Conservation (phyloP, 2,797 vertebrate species). For the Odontamblyopus rebecca region DNA sequence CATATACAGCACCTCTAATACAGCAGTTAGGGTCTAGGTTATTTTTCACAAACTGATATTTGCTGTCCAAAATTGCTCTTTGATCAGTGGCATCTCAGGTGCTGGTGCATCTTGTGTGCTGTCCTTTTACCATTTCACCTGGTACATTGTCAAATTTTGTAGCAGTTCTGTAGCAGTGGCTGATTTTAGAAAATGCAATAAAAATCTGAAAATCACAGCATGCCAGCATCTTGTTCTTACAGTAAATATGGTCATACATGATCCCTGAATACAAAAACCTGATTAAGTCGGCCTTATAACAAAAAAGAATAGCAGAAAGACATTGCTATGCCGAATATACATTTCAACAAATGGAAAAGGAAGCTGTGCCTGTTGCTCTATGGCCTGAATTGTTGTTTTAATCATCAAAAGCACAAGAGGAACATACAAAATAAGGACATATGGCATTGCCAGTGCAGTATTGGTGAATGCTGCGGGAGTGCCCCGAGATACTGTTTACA, state of each 20-base stretch:
- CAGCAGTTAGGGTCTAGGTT: slow-evolving; percentile 50
- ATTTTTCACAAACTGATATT: slow-evolving; percentile 42
- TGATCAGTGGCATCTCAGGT: slow-evolving; percentile 28
- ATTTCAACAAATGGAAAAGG: slow-evolving; percentile 33
- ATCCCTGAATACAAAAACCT: slow-evolving; percentile 70
- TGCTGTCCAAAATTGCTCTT: slow-evolving; percentile 25
- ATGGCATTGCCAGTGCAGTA: slow-evolving; percentile 29
- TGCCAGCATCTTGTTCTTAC: slow-evolving; percentile 58
- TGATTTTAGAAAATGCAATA: slow-evolving; percentile 39
- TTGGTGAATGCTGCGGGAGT: slow-evolving; percentile 45
- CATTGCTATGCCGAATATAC: slow-evolving; percentile 32
- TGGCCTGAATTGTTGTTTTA: slow-evolving; percentile 45
- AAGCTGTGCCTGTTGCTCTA: slow-evolving; percentile 34
- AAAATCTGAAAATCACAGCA: slow-evolving; percentile 45
- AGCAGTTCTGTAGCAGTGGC: slow-evolving; percentile 34
- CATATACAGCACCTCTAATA: slow-evolving; percentile 41
- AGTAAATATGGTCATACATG: slow-evolving; percentile 62
- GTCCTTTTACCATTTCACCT: slow-evolving; percentile 24
- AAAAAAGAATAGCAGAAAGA: slow-evolving; percentile 53
- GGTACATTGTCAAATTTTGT: slow-evolving; percentile 30
- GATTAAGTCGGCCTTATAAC: slow-evolving; percentile 40
- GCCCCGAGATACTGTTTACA: slow-evolving; percentile 63
- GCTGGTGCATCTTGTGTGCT: slow-evolving; percentile 20
- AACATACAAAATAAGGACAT: slow-evolving; percentile 25
- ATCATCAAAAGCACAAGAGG: slow-evolving; percentile 37